Evolutionary conservation across 2,113 vertebrate genomes (phyloP).

Genomic region (Cyanoramphus novaezelandiae): DNA sequence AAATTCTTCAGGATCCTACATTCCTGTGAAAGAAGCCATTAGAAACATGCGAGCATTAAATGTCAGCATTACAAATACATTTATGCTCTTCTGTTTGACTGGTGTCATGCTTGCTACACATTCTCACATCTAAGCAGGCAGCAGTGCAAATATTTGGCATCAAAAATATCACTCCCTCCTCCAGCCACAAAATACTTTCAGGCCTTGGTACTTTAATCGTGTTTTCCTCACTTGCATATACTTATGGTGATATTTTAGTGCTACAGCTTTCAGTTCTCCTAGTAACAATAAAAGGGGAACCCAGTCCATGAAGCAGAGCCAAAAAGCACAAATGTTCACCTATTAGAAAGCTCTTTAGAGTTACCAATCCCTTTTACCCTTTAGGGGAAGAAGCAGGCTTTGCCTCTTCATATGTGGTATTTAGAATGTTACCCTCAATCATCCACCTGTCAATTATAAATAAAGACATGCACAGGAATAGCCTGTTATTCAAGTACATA

Average conservation of each 20-base stretch:
- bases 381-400: not conserved
- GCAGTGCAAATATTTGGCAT: constrained; percentile 72
- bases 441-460: constrained; percentile 3
- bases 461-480: constrained; percentile 38
- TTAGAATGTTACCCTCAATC: constrained; percentile 9
- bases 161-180: constrained; percentile 31
- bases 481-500: constrained; percentile 14
- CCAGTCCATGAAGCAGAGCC: not conserved
- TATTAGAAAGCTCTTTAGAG: not conserved
- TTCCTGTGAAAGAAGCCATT: constrained; percentile 79
- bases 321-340: constrained; percentile 27
- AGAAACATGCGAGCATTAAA: constrained; percentile 63
- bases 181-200: constrained; percentile 21
- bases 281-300: constrained; percentile 47
- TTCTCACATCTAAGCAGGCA: constrained; percentile 64
- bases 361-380: not conserved
- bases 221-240: constrained; percentile 61
- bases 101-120: constrained; percentile 53
- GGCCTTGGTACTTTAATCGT: constrained; percentile 54
- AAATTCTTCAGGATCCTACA: constrained; percentile 96
- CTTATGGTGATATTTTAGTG: constrained; percentile 47
- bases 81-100: constrained; percentile 51
- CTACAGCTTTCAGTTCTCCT: constrained; percentile 60
- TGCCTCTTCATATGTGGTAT: not conserved
- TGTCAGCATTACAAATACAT: constrained; percentile 28